Conservation (phyloP, 2,888 invertebrate species). For the Orgyia antiqua region DNA sequence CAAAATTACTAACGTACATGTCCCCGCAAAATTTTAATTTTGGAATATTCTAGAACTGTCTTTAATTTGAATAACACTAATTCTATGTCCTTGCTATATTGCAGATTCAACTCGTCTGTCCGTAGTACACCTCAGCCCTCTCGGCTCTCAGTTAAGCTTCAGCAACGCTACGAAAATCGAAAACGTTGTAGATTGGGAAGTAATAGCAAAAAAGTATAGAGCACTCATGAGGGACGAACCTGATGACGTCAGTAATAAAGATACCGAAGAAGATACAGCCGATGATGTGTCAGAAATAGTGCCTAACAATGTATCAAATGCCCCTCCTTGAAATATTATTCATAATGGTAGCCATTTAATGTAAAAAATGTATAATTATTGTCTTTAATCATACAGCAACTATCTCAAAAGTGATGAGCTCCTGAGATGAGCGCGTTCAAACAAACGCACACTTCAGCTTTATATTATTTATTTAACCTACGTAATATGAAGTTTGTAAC, state of each 20-base stretch:
- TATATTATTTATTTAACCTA: no score
- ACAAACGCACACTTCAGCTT: no score
- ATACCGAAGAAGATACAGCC: slow-evolving; percentile 58
- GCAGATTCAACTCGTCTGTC: slow-evolving; percentile 87
- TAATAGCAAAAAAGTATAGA: slow-evolving; percentile 92
- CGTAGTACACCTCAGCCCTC: slow-evolving; percentile 88
- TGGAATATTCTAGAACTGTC: no score
- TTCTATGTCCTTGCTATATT: no score
- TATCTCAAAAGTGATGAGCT: no score
- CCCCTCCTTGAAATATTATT: slow-evolving; percentile 49
- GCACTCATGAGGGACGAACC: slow-evolving; percentile 79
- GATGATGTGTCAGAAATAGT: slow-evolving; percentile 62
- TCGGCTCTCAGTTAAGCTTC: slow-evolving; percentile 91
- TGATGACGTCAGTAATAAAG: slow-evolving; percentile 54
- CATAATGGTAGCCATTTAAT: neutral
- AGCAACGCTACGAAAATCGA: slow-evolving; percentile 88
- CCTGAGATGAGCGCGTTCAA: no score
- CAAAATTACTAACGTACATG: no score
- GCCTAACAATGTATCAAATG: slow-evolving; percentile 60
- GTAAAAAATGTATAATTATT: neutral
- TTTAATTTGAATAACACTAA: no score
- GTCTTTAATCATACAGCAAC: no score
- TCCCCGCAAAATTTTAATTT: no score
- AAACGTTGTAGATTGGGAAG: slow-evolving; percentile 94
- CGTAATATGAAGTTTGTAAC: no score